Evolutionary conservation across 2,888 invertebrate species (phyloP).

Genomic region (Sycophila texana): DNA sequence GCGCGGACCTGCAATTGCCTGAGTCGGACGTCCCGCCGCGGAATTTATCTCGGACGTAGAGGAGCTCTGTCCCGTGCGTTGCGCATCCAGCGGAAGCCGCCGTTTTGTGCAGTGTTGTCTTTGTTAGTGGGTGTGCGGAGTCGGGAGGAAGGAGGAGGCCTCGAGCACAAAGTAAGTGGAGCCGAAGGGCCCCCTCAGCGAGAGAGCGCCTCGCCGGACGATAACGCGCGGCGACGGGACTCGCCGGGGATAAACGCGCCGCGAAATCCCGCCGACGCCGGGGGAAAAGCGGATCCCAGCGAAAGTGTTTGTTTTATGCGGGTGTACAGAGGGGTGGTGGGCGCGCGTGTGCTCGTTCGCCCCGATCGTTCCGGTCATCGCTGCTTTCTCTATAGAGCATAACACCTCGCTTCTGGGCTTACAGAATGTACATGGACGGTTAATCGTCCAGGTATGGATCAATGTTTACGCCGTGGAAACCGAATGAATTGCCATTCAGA

Average conservation of each 20-base stretch:
- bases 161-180: not conserved
- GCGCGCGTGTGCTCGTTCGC: not conserved
- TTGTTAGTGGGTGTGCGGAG: not conserved
- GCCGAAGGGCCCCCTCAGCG: not conserved
- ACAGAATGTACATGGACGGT: not conserved
- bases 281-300: not conserved
- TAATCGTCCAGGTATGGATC: slow-evolving; percentile 2
- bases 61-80: too few relatives aligned
- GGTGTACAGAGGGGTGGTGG: not conserved
- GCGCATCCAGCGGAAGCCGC: not conserved
- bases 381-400: not conserved
- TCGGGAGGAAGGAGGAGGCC: not conserved
- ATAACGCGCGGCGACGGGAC: not conserved
- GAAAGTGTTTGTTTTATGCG: slow-evolving; percentile 15
- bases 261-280: slow-evolving; percentile 11
- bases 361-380: not conserved
- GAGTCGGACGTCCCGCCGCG: slow-evolving; percentile 15
- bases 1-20: slow-evolving; percentile 13
- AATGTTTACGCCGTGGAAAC: slow-evolving; percentile 11
- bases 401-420: not conserved
- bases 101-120: too few relatives aligned
- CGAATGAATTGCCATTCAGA: too few relatives aligned
- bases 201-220: not conserved
- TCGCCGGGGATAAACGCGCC: not conserved
- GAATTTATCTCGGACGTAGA: not conserved